Evolutionary conservation across 2,797 vertebrate genomes (phyloP).

Genomic region (Gymnoscopelus braueri): DNA sequence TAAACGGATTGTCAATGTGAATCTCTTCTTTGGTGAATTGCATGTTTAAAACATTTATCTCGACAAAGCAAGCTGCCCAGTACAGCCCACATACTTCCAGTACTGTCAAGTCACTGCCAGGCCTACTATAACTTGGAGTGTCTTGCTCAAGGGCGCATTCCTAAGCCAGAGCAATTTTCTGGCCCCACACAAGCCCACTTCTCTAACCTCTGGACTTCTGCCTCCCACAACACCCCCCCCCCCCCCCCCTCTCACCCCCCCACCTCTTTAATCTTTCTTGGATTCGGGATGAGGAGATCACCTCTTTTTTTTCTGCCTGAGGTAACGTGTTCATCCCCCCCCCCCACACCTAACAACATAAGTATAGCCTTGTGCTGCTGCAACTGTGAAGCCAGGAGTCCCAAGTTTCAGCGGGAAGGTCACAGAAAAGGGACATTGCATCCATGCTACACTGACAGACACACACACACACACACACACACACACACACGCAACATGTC

Average conservation of each 20-base stretch:
- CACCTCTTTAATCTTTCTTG: constrained; percentile 27
- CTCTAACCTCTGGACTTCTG: too few species aligned
- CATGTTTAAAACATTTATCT: too few species aligned
- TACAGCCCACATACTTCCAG: too few species aligned
- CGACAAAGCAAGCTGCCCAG: too few species aligned
- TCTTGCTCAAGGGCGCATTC: too few species aligned
- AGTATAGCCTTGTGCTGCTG: constrained; percentile 45
- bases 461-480: constrained; percentile 26
- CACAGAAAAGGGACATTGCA: constrained; percentile 56
- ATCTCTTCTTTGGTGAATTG: constrained; percentile 15
- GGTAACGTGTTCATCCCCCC: constrained; percentile 49
- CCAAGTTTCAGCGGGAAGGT: constrained; percentile 56
- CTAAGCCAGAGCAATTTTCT: too few species aligned
- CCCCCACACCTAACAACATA: constrained; percentile 59
- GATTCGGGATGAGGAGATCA: constrained; percentile 37
- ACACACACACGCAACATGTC: too few species aligned
- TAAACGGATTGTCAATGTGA: constrained; percentile 24
- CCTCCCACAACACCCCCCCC: too few species aligned
- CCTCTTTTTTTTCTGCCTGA: constrained; percentile 26
- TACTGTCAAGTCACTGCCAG: too few species aligned
- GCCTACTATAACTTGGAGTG: too few species aligned
- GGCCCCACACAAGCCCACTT: too few species aligned
- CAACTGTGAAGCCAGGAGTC: constrained; percentile 39
- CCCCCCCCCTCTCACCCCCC: too few species aligned
- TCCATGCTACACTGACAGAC: constrained; percentile 64